These are phyloP conservation scores for Bombyx mandarina DNA, from an alignment of 1,140 invertebrate genomes.

Conservation along the genomic window DNA sequence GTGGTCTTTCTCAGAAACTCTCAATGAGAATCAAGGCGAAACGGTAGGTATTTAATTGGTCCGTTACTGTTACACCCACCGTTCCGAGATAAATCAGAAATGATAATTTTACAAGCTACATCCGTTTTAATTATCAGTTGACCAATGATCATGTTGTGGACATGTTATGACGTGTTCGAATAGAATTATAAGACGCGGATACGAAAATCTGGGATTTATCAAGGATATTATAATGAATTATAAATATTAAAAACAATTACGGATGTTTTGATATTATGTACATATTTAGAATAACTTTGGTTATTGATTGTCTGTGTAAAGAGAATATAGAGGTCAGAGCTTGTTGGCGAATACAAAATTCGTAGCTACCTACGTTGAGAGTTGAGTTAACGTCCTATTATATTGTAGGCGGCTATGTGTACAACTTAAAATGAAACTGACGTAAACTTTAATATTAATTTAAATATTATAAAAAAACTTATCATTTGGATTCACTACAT, in stretches of 20 bases:
- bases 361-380: too few species aligned
- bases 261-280: too few species aligned
- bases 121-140: conserved; percentile 46
- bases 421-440: not conserved
- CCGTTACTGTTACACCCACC: conserved; percentile 32
- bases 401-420: too few species aligned
- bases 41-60: conserved; percentile 21
- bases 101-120: conserved; percentile 41
- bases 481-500: not conserved
- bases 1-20: not conserved
- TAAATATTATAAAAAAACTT: conserved; percentile 1
- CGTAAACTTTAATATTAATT: not conserved
- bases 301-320: too few species aligned
- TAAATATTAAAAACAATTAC: too few species aligned
- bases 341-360: too few species aligned
- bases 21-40: conserved; percentile 13
- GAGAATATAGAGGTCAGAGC: too few species aligned
- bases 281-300: too few species aligned
- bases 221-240: conserved; percentile 1
- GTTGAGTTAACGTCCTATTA: too few species aligned
- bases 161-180: not conserved
- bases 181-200: conserved; percentile 5
- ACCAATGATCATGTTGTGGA: conserved; percentile 7
- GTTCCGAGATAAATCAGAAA: conserved; percentile 36
- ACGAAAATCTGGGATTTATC: conserved; percentile 7